These are phyloP conservation scores for Lepus timidus DNA, from an alignment of 2,113 vertebrate species.

Conservation along the genomic window DNA sequence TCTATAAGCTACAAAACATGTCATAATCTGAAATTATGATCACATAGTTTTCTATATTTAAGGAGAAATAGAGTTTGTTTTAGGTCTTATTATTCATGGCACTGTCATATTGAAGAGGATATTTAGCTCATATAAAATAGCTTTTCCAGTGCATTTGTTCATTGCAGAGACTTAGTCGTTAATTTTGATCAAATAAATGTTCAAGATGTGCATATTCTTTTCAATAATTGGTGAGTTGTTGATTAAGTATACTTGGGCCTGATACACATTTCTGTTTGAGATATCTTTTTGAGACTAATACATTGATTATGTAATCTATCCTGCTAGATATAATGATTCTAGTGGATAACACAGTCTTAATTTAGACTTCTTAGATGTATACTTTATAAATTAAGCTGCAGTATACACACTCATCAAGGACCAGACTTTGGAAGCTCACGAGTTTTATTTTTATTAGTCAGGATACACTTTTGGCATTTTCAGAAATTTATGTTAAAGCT, in stretches of 20 bases:
- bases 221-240: not conserved
- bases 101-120: not conserved
- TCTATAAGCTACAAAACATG: not conserved
- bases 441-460: not conserved
- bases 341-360: not conserved
- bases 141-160: not conserved
- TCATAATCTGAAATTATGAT: not conserved
- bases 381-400: not conserved
- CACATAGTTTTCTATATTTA: not conserved
- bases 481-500: not conserved
- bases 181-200: not conserved
- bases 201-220: not conserved
- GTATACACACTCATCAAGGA: not conserved
- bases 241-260: not conserved
- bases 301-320: not conserved
- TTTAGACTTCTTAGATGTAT: not conserved
- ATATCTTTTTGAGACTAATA: not conserved
- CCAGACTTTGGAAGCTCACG: not conserved
- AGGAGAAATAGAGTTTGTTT: not conserved
- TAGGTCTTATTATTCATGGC: not conserved
- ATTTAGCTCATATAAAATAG: not conserved
- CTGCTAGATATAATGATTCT: not conserved
- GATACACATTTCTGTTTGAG: not conserved
- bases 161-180: not conserved
- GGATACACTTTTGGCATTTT: not conserved